Evolutionary conservation across 1,140 invertebrate genomes (phyloP).

Genomic region (Leptoteleia sp.): DNA sequence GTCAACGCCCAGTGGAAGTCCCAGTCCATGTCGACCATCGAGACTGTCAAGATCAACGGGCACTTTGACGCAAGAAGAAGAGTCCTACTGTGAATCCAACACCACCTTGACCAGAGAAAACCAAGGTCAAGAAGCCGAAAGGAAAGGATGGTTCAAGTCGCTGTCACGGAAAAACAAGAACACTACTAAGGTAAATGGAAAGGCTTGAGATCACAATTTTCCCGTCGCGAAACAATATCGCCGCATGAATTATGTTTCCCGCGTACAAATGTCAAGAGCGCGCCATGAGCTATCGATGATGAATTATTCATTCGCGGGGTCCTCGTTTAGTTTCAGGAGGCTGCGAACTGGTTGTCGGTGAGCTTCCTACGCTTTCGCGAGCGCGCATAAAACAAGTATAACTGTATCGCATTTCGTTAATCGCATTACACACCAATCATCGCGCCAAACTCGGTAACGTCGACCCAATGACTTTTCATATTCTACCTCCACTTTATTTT

Average conservation of each 20-base stretch:
- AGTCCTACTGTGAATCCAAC: conserved; percentile 74
- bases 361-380: conserved; percentile 56
- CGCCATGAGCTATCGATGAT: conserved; percentile 55
- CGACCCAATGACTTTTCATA: conserved; percentile 30
- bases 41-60: conserved; percentile 76
- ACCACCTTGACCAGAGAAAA: conserved; percentile 75
- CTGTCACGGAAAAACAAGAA: conserved; percentile 83
- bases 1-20: conserved; percentile 87
- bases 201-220: conserved; percentile 7
- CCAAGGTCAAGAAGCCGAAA: conserved; percentile 74
- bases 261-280: conserved; percentile 47
- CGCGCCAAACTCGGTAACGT: conserved; percentile 60
- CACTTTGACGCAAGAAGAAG: conserved; percentile 76
- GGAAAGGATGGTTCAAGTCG: conserved; percentile 86
- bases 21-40: conserved; percentile 81
- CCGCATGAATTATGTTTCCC: conserved; percentile 44
- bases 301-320: conserved; percentile 62
- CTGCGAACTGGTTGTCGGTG: conserved; percentile 53
- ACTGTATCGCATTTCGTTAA: conserved; percentile 62
- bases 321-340: conserved; percentile 43
- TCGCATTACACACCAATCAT: conserved; percentile 61
- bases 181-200: conserved; percentile 78
- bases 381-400: conserved; percentile 44
- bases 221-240: conserved; percentile 14
- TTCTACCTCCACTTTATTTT: neutral